A percentile compares a stretch with the other conserved stretches of the same genome.
phyloP scores from a whole-genome alignment of 2,888 invertebrate species.

The Polyommatus icarus region DNA sequence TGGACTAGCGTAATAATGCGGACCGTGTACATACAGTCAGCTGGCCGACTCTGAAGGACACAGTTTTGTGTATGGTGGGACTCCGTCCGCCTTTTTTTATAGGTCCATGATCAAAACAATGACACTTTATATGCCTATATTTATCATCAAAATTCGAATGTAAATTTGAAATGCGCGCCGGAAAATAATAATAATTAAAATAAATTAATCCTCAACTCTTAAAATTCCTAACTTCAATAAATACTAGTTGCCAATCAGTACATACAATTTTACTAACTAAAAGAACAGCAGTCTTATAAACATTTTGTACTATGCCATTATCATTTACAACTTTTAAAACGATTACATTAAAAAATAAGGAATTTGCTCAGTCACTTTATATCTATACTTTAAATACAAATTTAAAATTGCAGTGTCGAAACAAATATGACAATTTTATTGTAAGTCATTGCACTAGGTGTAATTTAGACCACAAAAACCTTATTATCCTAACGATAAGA shows the following conservation, averaged over 20 bases:
- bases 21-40: no score
- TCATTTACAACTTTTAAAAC: slow-evolving; percentile 12
- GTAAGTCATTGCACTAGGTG: slow-evolving; percentile 29
- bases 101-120: no score
- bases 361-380: slow-evolving; percentile 38
- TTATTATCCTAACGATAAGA: slow-evolving; percentile 25
- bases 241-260: slow-evolving; percentile 12
- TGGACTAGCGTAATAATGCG: no score
- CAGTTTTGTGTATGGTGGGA: no score
- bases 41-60: no score
- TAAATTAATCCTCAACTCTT: not conserved
- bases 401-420: slow-evolving; percentile 30
- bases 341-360: slow-evolving; percentile 7
- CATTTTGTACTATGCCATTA: slow-evolving; percentile 10
- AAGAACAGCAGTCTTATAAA: slow-evolving; percentile 10
- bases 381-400: slow-evolving; percentile 33
- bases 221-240: not conserved
- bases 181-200: not conserved
- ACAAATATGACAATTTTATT: slow-evolving; percentile 32
- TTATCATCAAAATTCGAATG: not conserved
- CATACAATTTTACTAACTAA: slow-evolving; percentile 9
- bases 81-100: no score
- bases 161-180: not conserved
- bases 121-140: no score
- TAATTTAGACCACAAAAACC: slow-evolving; percentile 20